Evolutionary conservation across 2,888 invertebrate genomes (phyloP).

Genomic region (Andrena hattorfiana): DNA sequence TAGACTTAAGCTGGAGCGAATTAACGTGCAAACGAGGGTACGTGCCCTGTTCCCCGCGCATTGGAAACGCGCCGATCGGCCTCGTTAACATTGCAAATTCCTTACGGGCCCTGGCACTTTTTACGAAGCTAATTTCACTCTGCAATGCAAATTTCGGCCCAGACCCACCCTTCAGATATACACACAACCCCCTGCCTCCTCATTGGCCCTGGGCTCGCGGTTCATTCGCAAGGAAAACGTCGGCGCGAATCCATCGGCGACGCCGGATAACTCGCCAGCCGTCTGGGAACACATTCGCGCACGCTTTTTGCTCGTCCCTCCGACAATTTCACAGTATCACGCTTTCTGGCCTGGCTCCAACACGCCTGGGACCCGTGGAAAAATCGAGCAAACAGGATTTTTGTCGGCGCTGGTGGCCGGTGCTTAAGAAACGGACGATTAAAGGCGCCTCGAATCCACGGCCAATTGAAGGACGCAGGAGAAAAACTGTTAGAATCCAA

Average conservation of each 20-base stretch:
- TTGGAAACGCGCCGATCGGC: conserved; percentile 64
- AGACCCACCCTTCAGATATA: conserved; percentile 12
- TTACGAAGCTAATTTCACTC: conserved; percentile 75
- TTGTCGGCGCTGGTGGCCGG: neutral
- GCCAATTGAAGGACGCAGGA: conserved; percentile 16
- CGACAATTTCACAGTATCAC: conserved; percentile 35
- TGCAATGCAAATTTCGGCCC: conserved; percentile 74
- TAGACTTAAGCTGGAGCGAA: conserved; percentile 52
- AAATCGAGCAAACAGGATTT: conserved; percentile 33
- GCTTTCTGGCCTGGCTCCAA: conserved; percentile 20
- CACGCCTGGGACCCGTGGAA: neutral
- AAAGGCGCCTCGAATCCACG: neutral
- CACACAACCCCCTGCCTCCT: conserved; percentile 12
- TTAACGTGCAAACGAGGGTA: conserved; percentile 69
- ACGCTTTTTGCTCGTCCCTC: conserved; percentile 3
- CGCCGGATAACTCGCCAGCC: conserved; percentile 14
- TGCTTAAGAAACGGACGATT: conserved; percentile 14
- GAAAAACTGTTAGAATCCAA: too few relatives aligned
- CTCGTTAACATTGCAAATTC: conserved; percentile 79
- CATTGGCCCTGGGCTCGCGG: neutral
- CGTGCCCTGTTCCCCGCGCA: conserved; percentile 50
- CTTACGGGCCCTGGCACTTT: conserved; percentile 54
- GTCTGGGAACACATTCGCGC: conserved; percentile 4
- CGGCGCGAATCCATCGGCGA: conserved; percentile 20
- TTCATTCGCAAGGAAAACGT: conserved; percentile 35